phyloP scores from a whole-genome alignment of 1,140 invertebrate genomes.

The Ruditapes philippinarum region DNA sequence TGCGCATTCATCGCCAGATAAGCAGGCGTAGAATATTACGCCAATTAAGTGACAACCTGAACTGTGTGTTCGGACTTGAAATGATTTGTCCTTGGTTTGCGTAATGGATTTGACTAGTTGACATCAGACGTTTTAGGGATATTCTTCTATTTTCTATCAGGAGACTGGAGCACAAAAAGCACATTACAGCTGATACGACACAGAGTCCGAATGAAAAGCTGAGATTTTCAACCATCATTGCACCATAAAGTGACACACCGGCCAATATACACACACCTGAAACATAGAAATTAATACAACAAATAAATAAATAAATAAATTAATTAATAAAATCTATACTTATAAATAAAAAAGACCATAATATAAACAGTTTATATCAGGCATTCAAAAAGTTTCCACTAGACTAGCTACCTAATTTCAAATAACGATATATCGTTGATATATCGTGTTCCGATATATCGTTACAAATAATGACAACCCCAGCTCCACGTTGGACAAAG shows the following conservation, averaged over 20 bases:
- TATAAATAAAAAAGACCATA: too few species aligned
- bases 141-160: neutral
- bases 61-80: neutral
- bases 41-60: neutral
- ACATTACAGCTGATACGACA: neutral
- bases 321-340: too few species aligned
- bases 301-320: too few species aligned
- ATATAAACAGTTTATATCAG: too few species aligned
- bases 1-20: neutral
- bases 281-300: neutral
- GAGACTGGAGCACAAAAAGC: neutral
- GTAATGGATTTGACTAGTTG: neutral
- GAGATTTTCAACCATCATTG: neutral
- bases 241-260: neutral
- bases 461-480: too few species aligned
- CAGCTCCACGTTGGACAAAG: too few species aligned
- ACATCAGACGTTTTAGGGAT: neutral
- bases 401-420: too few species aligned
- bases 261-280: neutral
- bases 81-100: neutral
- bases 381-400: too few species aligned
- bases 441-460: too few species aligned
- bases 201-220: neutral
- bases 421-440: too few species aligned
- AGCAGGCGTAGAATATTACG: neutral